Base-by-base conservation (phyloP, 1,140 invertebrate genomes). In the Medauroidea extradentata region DNA sequence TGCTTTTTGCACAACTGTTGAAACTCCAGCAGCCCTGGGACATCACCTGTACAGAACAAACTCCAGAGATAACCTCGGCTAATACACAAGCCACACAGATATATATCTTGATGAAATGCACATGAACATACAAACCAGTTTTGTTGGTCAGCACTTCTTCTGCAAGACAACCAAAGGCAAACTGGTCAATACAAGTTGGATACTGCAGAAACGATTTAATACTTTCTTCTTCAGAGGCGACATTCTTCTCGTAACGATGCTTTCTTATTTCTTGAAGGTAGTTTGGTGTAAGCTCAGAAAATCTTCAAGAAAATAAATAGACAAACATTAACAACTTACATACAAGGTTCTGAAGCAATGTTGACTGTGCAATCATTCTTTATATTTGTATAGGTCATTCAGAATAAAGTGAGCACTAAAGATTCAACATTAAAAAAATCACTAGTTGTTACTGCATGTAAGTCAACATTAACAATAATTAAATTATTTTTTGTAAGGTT, bases 91-190 rank as follows among this genome's bases (percentile, higher is more conserved):
- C 13, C 44, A 46, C 63, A 80, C 78, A 57, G 54, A 61, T 63
- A 66, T 68, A 52, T 58, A 53, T 27, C 5, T 4, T 7, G 8
- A 53, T 19, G 59, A 34, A 51, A 60, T 41, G 18, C 3, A 39
- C 18, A 54, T 59, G 4, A 2, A 29, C 41, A 34, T 4, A 34
- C 29, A 34, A 34, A 34, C 44, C 23, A 44, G 14, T 44, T 13
- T 25, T 55, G n/a, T 55, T 46, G 3, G 11, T 14, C 34, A 93
- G 78, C 38, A 93, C 79, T 70, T 89, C 83, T 68, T 88, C 84
- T 14, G 85, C 86, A 38, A 94, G 75, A n/a, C 85, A 79, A 34
- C 86, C 88, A 82, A 92, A 93, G 5, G 85, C 86, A 78, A 84
- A 93, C 63, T 86, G 81, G 77, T 95, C 92, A 57, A 93, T 82